Base-by-base conservation (phyloP, 2,113 vertebrate species). In the Oreocharis arfaki region DNA sequence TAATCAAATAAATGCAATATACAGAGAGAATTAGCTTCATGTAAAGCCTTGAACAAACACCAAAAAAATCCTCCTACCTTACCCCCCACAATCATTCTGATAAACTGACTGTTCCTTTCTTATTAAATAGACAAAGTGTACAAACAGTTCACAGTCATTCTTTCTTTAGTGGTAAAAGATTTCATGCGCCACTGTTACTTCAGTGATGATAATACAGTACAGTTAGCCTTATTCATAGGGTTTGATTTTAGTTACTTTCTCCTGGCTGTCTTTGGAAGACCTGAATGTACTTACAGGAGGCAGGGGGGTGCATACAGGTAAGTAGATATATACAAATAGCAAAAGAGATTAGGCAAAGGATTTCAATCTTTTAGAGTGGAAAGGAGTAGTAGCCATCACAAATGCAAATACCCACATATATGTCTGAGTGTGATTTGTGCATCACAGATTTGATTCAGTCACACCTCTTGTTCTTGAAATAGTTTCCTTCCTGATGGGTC, bases 1-100 rank as follows among this genome's bases (percentile, higher is more conserved):
- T 89, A 95, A 91, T 91, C 85, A 94, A 93, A 88, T 68, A 94
- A 67, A 96, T 64, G 74, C 42, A 89, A 89, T 88, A 94, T 30
- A 94, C 22, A 91, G 55, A 92, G 41, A 94, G 44, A 97, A 94
- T 32, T 96, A 78, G 71, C 35, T 94, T 55, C 81, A 64, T 17
- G 21, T 37, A 84, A 53, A 95, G 37, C 23, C 61, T 27, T 79
- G 50, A 93, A 78, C 61, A 90, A 89, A 95, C 64, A 91, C 14
- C 24, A 42, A 73, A 91, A 89, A 92, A 69, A 56, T 39, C 59
- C 30, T 84, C 16, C 75, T 75, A n/a, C 37, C 16, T 26, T 60
- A 78, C 37, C 11, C 20, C 4, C 7, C 16, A 18, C 65, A 95
- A 95, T 95, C 57, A 80, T 52, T 86, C 32, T 80, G 56, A 85